phyloP scores from a whole-genome alignment of 2,888 invertebrate genomes.

The Fragum sueziense region DNA sequence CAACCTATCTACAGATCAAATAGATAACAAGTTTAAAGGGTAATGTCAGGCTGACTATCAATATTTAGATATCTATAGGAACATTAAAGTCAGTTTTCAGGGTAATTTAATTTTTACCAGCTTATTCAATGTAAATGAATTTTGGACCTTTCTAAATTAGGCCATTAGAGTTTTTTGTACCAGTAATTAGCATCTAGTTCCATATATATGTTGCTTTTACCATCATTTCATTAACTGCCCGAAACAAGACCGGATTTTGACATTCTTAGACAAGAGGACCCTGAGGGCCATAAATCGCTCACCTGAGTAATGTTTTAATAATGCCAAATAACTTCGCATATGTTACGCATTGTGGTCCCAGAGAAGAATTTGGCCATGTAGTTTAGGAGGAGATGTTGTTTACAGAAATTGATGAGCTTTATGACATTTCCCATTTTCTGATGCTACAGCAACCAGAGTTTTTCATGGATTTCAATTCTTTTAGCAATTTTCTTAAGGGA shows the following conservation, averaged over 20 bases:
- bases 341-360: too few relatives aligned
- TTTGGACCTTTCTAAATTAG: neutral
- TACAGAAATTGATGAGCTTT: neutral
- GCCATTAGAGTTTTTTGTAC: neutral
- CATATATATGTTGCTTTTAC: neutral
- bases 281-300: too few relatives aligned
- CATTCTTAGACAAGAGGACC: too few relatives aligned
- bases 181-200: neutral
- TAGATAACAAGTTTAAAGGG: neutral
- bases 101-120: neutral
- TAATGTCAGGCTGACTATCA: neutral
- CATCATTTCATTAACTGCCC: neutral
- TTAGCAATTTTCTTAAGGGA: too few relatives aligned
- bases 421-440: too few relatives aligned
- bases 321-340: too few relatives aligned
- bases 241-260: neutral
- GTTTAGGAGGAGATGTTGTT: too few relatives aligned
- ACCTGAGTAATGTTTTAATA: too few relatives aligned
- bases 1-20: neutral
- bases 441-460: too few relatives aligned
- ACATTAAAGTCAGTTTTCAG: neutral
- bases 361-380: too few relatives aligned
- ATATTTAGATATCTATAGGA: neutral
- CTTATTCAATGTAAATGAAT: too few relatives aligned
- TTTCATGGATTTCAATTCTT: too few relatives aligned